Base-by-base conservation (phyloP, 1,140 invertebrate species). In the Leguminivora glycinivorella region DNA sequence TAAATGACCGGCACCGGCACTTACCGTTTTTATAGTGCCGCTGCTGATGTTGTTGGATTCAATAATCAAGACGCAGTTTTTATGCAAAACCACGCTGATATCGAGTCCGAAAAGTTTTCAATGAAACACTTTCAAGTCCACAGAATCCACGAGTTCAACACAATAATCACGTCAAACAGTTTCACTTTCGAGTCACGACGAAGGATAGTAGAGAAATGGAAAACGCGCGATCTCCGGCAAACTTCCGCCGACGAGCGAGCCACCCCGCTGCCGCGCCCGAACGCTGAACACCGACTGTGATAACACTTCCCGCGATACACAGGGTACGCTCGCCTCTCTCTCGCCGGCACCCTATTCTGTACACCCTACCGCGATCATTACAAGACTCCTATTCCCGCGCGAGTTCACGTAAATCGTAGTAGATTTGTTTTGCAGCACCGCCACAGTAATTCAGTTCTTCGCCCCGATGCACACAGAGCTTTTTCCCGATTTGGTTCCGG, bases 401-500 rank as follows among this genome's bases (percentile, higher is more conserved):
- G 83, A 89, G 84, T 87, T 88, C 85, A 88, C 87, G 85, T 89
- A 88, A 88, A 89, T 90, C 83, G 86, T 89, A 87, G 85, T 89
- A 84, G 81, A 91, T 91, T 89, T 89, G 89, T 89, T 91, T 91
- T 88, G 81, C 81, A 79, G 75, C 72, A 58, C 70, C 70, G 84
- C 82, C 83, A 88, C 72, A 80, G 78, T 83, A 91, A 89, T 89
- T 81, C 83, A 70, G 81, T 80, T 87, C 87, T 89, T 89, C 79
- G 73, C 74, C 63, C 74, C 58, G 73, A 63, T 75, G 72, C 78
- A 77, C 80, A 82, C 74, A 81, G 77, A 84, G 82, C 82, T 83
- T 89, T 91, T 89, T 89, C 77, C 85, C 76, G 67, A 83, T 75
- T 77, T 83, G 70, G 75, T 79, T 83, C 77, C 75, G 73, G 81